Conservation (phyloP, 2,888 invertebrate species). For the Protodeltote pygarga region DNA sequence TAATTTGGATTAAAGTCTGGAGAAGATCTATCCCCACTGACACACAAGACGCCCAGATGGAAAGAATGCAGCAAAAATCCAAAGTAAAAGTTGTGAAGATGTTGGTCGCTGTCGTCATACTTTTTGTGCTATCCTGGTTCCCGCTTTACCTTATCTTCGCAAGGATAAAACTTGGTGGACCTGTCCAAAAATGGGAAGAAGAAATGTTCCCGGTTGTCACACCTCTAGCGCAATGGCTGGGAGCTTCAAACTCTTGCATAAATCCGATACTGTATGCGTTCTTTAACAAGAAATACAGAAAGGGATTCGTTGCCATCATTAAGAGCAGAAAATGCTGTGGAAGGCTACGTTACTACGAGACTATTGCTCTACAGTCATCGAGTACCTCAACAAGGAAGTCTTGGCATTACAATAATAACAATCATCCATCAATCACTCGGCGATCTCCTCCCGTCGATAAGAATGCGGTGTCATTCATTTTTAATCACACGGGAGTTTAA, state of each 20-base stretch:
- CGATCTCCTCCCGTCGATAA: constrained; percentile 84
- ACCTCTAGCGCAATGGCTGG: constrained; percentile 97
- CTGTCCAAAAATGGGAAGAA: constrained; percentile 92
- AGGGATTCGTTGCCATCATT: constrained; percentile 95
- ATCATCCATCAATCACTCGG: constrained; percentile 87
- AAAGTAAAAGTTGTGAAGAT: constrained; percentile 98
- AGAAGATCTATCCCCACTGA: constrained; percentile 95
- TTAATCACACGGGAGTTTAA: constrained; percentile 92
- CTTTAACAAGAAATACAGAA: constrained; percentile 97
- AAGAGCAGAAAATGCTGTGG: constrained; percentile 95
- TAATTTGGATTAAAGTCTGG: constrained; percentile 97
- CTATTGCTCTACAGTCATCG: constrained; percentile 94
- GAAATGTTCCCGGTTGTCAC: constrained; percentile 93
- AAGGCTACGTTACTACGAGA: constrained; percentile 94
- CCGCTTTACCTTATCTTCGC: constrained; percentile 96
- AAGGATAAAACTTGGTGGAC: constrained; percentile 93
- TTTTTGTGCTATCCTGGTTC: constrained; percentile 97
- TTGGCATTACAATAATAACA: constrained; percentile 92
- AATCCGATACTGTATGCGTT: constrained; percentile 98
- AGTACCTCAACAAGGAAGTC: constrained; percentile 95
- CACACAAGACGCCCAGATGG: constrained; percentile 96
- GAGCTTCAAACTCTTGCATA: constrained; percentile 97
- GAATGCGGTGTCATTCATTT: constrained; percentile 86
- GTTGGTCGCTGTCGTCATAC: constrained; percentile 96
- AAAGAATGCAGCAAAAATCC: constrained; percentile 96